phyloP scores from a whole-genome alignment of 2,113 vertebrate species.

The Hippopotamus amphibius region DNA sequence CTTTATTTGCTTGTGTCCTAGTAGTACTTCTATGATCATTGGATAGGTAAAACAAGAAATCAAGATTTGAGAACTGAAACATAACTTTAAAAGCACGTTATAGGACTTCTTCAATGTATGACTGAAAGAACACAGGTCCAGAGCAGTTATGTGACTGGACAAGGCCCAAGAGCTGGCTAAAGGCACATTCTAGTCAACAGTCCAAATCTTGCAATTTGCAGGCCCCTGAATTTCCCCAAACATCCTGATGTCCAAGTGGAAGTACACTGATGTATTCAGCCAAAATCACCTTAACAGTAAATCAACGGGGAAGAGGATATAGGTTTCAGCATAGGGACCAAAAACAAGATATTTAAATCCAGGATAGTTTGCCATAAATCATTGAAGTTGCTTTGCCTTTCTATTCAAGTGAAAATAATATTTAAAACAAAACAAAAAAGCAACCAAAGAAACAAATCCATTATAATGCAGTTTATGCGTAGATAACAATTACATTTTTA shows the following conservation, averaged over 20 bases:
- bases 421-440: background rate
- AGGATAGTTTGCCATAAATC: background rate
- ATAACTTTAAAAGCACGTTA: background rate
- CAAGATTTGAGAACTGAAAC: background rate
- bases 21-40: background rate
- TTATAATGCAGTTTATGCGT: background rate
- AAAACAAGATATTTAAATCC: background rate
- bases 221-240: background rate
- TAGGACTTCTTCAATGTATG: background rate
- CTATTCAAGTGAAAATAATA: conserved; percentile 1
- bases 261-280: background rate
- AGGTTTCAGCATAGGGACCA: background rate
- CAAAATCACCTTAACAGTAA: background rate
- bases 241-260: background rate
- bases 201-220: background rate
- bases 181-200: background rate
- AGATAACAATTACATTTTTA: background rate
- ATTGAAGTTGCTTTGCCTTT: background rate
- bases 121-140: background rate
- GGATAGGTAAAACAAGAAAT: background rate
- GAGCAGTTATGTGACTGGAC: background rate
- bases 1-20: background rate
- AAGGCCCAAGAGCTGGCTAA: background rate
- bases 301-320: background rate
- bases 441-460: background rate